Base-by-base conservation (phyloP, 1,140 invertebrate genomes). In the Drosophila kepulauana region DNA sequence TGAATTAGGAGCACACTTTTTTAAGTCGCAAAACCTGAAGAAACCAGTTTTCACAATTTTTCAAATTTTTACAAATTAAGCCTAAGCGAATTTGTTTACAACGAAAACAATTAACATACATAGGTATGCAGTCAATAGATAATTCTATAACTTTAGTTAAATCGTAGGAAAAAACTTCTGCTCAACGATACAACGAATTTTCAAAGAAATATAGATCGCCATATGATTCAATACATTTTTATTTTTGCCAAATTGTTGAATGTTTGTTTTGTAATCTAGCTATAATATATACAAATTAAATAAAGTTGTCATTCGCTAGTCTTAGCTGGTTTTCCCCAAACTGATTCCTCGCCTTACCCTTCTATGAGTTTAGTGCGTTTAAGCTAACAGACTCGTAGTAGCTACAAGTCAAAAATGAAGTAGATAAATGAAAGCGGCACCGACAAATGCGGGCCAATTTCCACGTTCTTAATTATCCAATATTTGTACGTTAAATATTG, bases 401-500 rank as follows among this genome's bases (percentile, higher is more conserved):
- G 25, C 49, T 35, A 3, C 28, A 33, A 49, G 43, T 33, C n/a
- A 66, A 67, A 51, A 48, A 6, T 11, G 56, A 43, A 41, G 45
- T 43, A 58, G 30, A 30, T n/a, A 51, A 67, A 72, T 86, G 63
- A 82, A 86, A 86, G 81, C 56, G 63, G 13, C 16, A 75, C 82
- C 82, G 79, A 87, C 82, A 87, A 85, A 74, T 81, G 81, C 69
- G 48, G 20, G 49, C 66, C 67, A 54, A 70, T 73, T 81, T 72
- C 65, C 66, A 62, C 38, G 66, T 35, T 76, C 59, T 87, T 87
- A 87, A 87, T 87, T 82, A 82, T 74, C 84, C 48, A 88, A 87
- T 88, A 88, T 87, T 87, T 88, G 77, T 76, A 35, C 57, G 49
- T 62, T 61, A 75, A 66, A 66, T 73, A 78, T 88, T 73, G 45